Evolutionary conservation across 2,888 invertebrate genomes (phyloP).

Genomic region (Pseudoips prasinana): DNA sequence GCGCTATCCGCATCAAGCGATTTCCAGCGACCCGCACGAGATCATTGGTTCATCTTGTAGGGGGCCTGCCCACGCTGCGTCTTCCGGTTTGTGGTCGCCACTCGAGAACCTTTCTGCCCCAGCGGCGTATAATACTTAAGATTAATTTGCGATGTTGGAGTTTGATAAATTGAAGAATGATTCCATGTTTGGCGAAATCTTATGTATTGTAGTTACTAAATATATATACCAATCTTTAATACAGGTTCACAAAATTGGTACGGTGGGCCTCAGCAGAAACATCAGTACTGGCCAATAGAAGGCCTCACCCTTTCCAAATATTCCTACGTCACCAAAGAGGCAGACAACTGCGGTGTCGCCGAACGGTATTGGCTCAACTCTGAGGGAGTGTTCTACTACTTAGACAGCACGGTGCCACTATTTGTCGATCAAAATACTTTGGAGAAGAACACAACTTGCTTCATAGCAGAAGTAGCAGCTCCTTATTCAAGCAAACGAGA

Average conservation of each 20-base stretch:
- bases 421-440: constrained; percentile 84
- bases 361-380: constrained; percentile 87
- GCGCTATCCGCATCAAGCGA: too few species aligned
- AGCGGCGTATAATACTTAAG: too few species aligned
- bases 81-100: too few species aligned
- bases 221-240: too few species aligned
- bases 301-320: constrained; percentile 71
- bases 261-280: constrained; percentile 82
- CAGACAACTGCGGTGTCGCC: constrained; percentile 79
- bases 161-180: too few species aligned
- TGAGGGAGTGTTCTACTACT: constrained; percentile 83
- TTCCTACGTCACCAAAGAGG: constrained; percentile 81
- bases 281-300: constrained; percentile 84
- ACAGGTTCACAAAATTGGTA: constrained; percentile 82
- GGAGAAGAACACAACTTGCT: constrained; percentile 71
- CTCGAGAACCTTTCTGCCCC: too few species aligned
- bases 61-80: too few species aligned
- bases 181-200: too few species aligned
- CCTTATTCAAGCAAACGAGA: constrained; percentile 69
- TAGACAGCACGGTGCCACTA: constrained; percentile 84
- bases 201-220: too few species aligned
- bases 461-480: constrained; percentile 70
- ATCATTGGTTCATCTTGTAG: too few species aligned
- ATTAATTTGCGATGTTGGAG: too few species aligned
- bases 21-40: too few species aligned